These are phyloP conservation scores for Onychorhynchus coronatus DNA, from an alignment of 2,113 vertebrate species.

Conservation along the genomic window DNA sequence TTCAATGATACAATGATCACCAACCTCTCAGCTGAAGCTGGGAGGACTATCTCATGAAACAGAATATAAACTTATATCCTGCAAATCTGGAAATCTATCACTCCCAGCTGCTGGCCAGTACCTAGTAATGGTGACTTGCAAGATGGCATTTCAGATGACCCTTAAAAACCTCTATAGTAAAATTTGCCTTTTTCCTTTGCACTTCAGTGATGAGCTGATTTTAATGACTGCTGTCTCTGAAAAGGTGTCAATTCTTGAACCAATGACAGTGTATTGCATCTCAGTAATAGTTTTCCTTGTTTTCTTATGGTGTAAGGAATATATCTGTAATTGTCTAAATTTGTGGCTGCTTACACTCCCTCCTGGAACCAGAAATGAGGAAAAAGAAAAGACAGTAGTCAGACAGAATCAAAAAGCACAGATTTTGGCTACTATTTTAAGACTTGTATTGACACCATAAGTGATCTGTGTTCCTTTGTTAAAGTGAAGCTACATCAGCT, in stretches of 20 bases:
- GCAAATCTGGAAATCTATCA: background rate
- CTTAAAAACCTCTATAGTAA: background rate
- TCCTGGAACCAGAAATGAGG: conserved; percentile 52
- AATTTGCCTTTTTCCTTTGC: background rate
- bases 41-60: background rate
- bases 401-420: conserved; percentile 60
- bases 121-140: background rate
- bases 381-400: conserved; percentile 54
- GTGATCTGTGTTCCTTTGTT: conserved; percentile 44
- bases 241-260: conserved; percentile 48
- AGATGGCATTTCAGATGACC: background rate
- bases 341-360: conserved; percentile 46
- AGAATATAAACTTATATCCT: background rate
- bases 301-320: conserved; percentile 43
- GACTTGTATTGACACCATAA: conserved; percentile 57
- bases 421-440: conserved; percentile 67
- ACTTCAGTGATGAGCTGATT: conserved; percentile 18
- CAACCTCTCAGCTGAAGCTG: background rate
- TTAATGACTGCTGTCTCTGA: conserved; percentile 41
- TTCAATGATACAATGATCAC: background rate
- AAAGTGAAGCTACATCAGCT: conserved; percentile 34
- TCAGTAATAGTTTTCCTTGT: conserved; percentile 54
- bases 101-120: background rate
- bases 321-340: conserved; percentile 60
- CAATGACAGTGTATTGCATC: background rate